Evolutionary conservation across 2,888 invertebrate genomes (phyloP), one percentile per base, ranked within the genome.

Genomic region (Tricholauxania praeusta): DNA sequence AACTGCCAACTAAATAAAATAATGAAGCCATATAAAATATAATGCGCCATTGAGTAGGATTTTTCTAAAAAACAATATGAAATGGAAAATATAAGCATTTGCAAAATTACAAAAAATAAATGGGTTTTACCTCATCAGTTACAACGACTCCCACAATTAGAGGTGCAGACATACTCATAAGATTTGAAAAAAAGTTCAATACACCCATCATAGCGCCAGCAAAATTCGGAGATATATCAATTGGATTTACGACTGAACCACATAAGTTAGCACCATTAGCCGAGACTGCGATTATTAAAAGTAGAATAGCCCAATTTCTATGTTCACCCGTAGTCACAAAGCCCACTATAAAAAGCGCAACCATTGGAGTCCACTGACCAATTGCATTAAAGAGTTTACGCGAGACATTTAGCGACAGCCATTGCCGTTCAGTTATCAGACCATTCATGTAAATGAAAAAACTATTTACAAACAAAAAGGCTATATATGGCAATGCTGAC

Each of bases 161-260:
- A 10, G 39, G 39, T 0, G 39, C 39, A 39, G 10, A 6, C 7
- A 10, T 10, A 10, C 10, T 10, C 39, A 10, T 10, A 8, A 39
- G 1, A 39, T 39, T 39, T 39, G 39, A 7, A 39, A 39, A 87
- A 14, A 92, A 92, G 82, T 94, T 95, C 1, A 93, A 93, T 78
- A 95, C 91, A 2, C 94, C 95, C 93, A 95, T 94, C 79, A 95
- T 86, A 0, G 92, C 91, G 39, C 94, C 94, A 12, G 94, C 93
- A 84, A 92, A 93, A 83, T 93, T 93, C 0, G 94, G 94, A 5
- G 94, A 92, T 57, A 95, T 88, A 87, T 95, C 95, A 78, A 95
- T 92, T 81, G 94, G 94, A 76, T 94, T 94, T 92, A 89, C 89
- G 92, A 92, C 90, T 80, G 92, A 93, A 0, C 94, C 94, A 48